Evolutionary conservation across 2,113 vertebrate species (phyloP).

Genomic region (Podocnemis expansa): DNA sequence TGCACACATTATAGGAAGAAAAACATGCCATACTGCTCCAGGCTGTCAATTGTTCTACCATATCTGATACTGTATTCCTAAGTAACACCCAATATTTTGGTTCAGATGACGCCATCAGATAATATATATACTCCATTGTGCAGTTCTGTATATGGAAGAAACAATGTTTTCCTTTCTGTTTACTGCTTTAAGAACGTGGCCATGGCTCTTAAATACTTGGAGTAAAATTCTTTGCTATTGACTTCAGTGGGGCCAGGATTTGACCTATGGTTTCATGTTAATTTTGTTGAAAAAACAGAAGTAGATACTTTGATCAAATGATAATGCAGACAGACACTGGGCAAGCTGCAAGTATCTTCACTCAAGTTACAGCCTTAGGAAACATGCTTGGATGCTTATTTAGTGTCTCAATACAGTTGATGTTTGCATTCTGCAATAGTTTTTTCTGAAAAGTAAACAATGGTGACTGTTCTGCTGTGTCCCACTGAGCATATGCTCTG

Average conservation of each 20-base stretch:
- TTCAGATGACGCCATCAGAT: neutral
- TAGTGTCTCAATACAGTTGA: fast-evolving
- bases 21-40: neutral
- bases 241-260: neutral
- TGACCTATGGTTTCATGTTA: neutral
- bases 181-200: neutral
- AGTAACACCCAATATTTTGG: neutral
- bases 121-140: neutral
- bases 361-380: neutral
- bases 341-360: neutral
- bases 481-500: neutral
- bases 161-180: neutral
- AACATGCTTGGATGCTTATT: neutral
- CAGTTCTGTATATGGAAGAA: neutral
- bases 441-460: neutral
- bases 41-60: neutral
- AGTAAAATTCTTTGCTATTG: neutral
- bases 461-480: neutral
- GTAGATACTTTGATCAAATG: neutral
- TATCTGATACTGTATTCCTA: neutral
- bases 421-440: neutral
- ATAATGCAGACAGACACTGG: neutral
- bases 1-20: neutral
- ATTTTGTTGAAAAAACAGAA: neutral
- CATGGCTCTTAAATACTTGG: neutral